Percentiles rank a stretch among this genome's conserved stretches.
phyloP scores from a whole-genome alignment of 2,797 vertebrate species.

The Ataeniobius toweri region DNA sequence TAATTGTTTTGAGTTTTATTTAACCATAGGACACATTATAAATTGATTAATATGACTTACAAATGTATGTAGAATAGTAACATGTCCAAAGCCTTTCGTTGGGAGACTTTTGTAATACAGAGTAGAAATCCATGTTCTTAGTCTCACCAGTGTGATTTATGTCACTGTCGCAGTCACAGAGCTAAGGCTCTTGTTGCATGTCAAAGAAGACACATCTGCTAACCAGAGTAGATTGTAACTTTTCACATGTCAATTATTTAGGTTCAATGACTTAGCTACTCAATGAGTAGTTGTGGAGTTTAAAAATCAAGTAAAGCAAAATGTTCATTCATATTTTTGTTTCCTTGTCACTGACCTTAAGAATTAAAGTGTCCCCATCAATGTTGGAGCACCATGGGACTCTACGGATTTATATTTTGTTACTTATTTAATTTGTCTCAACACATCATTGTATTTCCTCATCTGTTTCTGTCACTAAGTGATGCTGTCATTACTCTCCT shows the following conservation, averaged over 20 bases:
- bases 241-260: constrained; percentile 25
- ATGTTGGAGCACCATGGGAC: constrained; percentile 2
- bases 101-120: constrained; percentile 38
- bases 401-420: constrained; percentile 14
- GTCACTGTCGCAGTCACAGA: constrained; percentile 25
- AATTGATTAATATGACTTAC: constrained; percentile 10
- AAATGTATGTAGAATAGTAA: constrained; percentile 5
- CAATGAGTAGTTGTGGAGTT: too few relatives aligned
- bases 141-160: constrained; percentile 43
- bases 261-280: not conserved
- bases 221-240: constrained; percentile 11
- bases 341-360: constrained; percentile 12
- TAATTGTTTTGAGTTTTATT: not conserved
- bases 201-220: constrained; percentile 37
- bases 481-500: constrained; percentile 48
- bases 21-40: constrained; percentile 6
- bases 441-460: constrained; percentile 47
- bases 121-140: constrained; percentile 59
- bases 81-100: constrained; percentile 22
- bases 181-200: constrained; percentile 22
- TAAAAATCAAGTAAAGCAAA: too few relatives aligned
- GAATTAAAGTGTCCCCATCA: not conserved
- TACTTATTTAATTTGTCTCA: constrained; percentile 12
- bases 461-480: constrained; percentile 49
- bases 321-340: constrained; percentile 12